Base-by-base conservation (phyloP, 2,888 invertebrate genomes). In the Omphaloscelis lunosa region DNA sequence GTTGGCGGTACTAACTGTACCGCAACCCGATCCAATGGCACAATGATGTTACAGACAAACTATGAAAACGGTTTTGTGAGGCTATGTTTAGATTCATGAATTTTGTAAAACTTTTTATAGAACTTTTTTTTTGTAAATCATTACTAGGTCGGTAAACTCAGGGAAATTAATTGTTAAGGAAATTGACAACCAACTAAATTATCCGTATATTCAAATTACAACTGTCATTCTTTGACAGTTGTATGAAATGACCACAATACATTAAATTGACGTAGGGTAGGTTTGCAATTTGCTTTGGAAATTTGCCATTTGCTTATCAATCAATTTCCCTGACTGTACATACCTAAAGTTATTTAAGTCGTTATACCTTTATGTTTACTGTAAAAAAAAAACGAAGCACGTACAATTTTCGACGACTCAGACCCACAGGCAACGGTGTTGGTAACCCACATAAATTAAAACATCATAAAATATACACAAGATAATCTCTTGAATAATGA, bases 401-500 rank as follows among this genome's bases (percentile, higher is more conserved):
- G 74, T 72, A 65, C n/a, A 53, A 45, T 48, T 17, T 61, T 29
- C 51, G 59, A 23, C 53, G 15, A 8, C 11, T 51, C 66, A 56
- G 17, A 72, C n/a, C 62, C 45, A 27, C 68, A 11, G 27, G 27
- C 68, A 45, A 45, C 23, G 5, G 53, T 51, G 9, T 75, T 39
- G 62, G 56, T 53, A 69, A 75, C 51, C 53, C 41, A 61, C 59
- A 85, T 80, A 75, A 69, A 73, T 63, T 66, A 45, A 71, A 34
- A 17, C 66, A 29, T 41, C 66, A 27, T 67, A 67, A 59, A 62
- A 69, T 56, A 56, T 78, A 23, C 41, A 8, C 53, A 29, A 48
- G 53, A 48, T 81, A 83, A 81, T 72, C 80, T 53, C 39, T 41
- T 83, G 79, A 81, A 68, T 81, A 72, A 83, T 80, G 79, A 51